These are phyloP conservation scores for Drosophila ogumai DNA, from an alignment of 1,140 invertebrate genomes.

Conservation along the genomic window DNA sequence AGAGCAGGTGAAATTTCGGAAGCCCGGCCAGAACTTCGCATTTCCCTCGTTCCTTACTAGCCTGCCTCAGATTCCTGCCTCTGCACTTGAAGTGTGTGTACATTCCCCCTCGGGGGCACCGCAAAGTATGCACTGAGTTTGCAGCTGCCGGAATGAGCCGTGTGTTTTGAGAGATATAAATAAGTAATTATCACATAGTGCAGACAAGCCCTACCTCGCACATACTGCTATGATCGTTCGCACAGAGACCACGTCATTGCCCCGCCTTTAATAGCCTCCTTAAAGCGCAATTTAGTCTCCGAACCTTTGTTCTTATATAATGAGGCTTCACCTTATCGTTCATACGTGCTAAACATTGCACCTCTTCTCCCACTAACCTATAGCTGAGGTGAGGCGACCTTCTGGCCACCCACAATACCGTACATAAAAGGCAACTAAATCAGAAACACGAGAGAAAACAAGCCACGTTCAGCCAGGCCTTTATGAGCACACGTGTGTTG, in stretches of 20 bases:
- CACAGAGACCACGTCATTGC: slow-evolving; percentile 6
- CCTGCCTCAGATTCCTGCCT: slow-evolving; percentile 19
- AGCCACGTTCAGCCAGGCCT: slow-evolving; percentile 2
- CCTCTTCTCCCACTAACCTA: neutral
- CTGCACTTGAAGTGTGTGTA: slow-evolving; percentile 11
- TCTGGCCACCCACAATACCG: neutral
- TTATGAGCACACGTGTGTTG: slow-evolving; percentile 23
- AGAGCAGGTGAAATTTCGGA: slow-evolving; percentile 19
- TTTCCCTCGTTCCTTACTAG: neutral
- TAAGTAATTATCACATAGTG: slow-evolving; percentile 67
- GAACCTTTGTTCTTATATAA: slow-evolving; percentile 51
- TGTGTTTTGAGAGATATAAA: slow-evolving; percentile 59
- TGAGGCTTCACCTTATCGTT: slow-evolving; percentile 27
- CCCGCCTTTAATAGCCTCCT: slow-evolving; percentile 49
- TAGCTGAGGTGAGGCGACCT: slow-evolving; percentile 30
- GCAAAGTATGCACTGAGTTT: slow-evolving; percentile 44
- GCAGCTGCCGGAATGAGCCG: slow-evolving; percentile 18
- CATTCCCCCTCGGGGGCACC: slow-evolving; percentile 19
- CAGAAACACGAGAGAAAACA: slow-evolving; percentile 3
- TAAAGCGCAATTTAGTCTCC: slow-evolving; percentile 47
- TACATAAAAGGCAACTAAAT: neutral
- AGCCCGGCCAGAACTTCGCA: neutral
- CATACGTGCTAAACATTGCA: slow-evolving; percentile 20
- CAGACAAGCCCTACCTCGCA: slow-evolving; percentile 22
- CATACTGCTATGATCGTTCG: neutral